These are phyloP conservation scores for Leptodactylus fallax DNA, from an alignment of 2,797 vertebrate species.

Conservation along the genomic window DNA sequence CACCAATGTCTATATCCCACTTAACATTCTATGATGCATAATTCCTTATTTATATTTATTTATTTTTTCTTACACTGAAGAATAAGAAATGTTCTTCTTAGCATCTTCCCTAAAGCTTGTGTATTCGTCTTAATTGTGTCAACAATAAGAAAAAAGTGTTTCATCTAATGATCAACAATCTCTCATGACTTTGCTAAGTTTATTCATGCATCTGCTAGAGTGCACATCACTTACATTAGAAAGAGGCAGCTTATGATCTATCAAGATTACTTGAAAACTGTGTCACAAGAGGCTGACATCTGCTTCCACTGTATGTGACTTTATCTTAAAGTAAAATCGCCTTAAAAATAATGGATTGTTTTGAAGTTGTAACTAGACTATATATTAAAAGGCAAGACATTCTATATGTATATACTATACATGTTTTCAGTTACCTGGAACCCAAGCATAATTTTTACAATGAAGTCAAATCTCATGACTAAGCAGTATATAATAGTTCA, in stretches of 20 bases:
- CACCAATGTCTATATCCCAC: no score
- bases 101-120: neutral
- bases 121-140: neutral
- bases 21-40: no score
- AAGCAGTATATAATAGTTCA: no score
- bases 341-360: neutral
- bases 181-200: neutral
- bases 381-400: neutral
- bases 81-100: neutral
- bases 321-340: neutral
- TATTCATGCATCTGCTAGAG: neutral
- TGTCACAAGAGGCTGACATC: slow-evolving; percentile 3
- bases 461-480: no score
- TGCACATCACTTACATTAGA: slow-evolving; percentile 9
- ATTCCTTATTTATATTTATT: no score
- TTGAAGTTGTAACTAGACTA: no score
- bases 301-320: neutral
- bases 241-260: neutral
- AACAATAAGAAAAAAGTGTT: slow-evolving; percentile 9
- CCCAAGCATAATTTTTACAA: no score
- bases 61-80: no score
- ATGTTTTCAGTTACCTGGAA: neutral
- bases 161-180: neutral
- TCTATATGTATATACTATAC: neutral
- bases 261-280: slow-evolving; percentile 20